These are phyloP conservation scores for Tiliacea aurago DNA, from an alignment of 2,888 invertebrate genomes.

Conservation along the genomic window DNA sequence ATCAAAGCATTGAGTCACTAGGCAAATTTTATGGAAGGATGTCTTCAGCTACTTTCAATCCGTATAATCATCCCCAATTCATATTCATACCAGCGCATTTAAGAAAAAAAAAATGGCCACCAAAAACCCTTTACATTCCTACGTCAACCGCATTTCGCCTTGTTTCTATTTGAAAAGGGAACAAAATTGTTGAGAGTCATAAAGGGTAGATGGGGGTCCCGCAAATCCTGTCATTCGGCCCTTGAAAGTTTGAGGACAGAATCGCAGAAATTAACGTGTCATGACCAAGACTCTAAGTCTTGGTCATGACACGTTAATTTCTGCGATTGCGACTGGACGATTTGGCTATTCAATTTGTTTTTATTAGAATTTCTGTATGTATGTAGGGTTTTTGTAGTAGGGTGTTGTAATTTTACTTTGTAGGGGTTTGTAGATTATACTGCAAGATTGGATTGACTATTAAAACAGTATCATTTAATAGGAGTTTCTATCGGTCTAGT, in stretches of 20 bases:
- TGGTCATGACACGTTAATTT: no score
- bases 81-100: conserved; percentile 31
- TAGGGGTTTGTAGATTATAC: conserved; percentile 18
- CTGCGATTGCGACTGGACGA: conserved; percentile 34
- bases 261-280: conserved; percentile 71
- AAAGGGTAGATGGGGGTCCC: conserved; percentile 80
- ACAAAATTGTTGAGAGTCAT: conserved; percentile 83
- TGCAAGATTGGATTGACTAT: conserved; percentile 6
- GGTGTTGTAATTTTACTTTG: conserved; percentile 5
- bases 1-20: not conserved
- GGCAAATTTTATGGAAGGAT: not conserved
- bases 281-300: conserved; percentile 65
- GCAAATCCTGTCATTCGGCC: conserved; percentile 81
- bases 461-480: not conserved
- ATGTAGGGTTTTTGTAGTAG: conserved; percentile 21
- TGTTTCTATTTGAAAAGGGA: conserved; percentile 83
- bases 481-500: not conserved
- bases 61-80: conserved; percentile 26
- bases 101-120: conserved; percentile 24
- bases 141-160: conserved; percentile 77
- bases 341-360: conserved; percentile 65
- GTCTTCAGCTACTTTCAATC: conserved; percentile 11
- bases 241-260: conserved; percentile 79
- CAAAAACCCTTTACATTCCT: conserved; percentile 29
- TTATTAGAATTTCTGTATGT: conserved; percentile 61